Evolutionary conservation across 2,888 invertebrate species (phyloP), one percentile per base, ranked within the genome.

Genomic region (Theretra japonica): DNA sequence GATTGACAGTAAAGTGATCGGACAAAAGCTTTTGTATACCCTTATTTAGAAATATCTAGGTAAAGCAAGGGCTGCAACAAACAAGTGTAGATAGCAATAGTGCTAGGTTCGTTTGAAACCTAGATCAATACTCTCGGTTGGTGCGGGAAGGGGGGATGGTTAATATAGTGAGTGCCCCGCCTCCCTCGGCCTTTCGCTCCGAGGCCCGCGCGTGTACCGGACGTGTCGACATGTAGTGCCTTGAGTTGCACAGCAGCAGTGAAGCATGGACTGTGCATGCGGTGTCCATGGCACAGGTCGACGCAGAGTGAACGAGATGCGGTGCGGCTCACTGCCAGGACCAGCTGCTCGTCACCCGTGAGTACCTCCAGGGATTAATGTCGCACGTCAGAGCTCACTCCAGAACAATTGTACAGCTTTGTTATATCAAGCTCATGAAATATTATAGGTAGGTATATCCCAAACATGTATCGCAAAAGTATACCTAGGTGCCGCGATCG

Each of bases 111-210:
- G 19, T 17, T n/a, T 53, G 53, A 53, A 15, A 19, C n/a, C 53
- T 53, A 53, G 53, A 53, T 53, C 53, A 53, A 53, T 53, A 53
- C n/a, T n/a, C 6, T 53, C 17, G 53, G 53, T n/a, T 6, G 17
- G 53, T n/a, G 53, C 19, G 53, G 53, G 53, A n/a, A 53, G 53
- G 53, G 33, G 53, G 53, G 41, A 1, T 5, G 53, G 53, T 53
- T n/a, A n/a, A 53, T 17, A 17, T n/a, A 17, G 7, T 2, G n/a
- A 17, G 53, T 4, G 19, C 19, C n/a, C 53, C 6, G n/a, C 19
- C 53, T 53, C 53, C 53, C 53, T 19, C 53, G 53, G 53, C 53
- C 53, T 53, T 53, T 53, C n/a, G 53, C 53, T 53, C 53, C n/a
- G 53, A 17, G 53, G 53, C 53, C 53, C 19, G 53, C 53, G 53